phyloP scores from a whole-genome alignment of 2,888 invertebrate genomes.

The Nomada goodeniana region DNA sequence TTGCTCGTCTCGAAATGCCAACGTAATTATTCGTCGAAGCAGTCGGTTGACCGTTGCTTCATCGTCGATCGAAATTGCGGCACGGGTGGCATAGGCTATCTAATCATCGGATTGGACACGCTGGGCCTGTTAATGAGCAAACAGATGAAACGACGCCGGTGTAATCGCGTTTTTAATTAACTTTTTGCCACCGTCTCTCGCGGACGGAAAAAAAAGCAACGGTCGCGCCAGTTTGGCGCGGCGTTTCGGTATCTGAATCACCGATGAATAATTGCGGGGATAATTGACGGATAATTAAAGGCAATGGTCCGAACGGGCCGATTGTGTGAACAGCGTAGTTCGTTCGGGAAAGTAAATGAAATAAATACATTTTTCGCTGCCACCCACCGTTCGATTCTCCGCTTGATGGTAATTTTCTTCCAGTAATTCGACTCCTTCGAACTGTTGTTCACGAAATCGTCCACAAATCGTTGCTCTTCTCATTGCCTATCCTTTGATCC shows the following conservation, averaged over 20 bases:
- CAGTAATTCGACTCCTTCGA: background rate
- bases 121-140: constrained; percentile 76
- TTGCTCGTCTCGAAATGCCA: constrained; percentile 11
- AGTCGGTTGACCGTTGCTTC: constrained; percentile 70
- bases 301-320: background rate
- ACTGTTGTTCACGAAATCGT: too few species aligned
- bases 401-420: background rate
- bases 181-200: constrained; percentile 71
- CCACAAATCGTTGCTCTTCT: too few species aligned
- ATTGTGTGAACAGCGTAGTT: background rate
- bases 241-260: background rate
- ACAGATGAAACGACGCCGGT: constrained; percentile 72
- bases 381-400: background rate
- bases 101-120: constrained; percentile 80
- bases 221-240: background rate
- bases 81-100: constrained; percentile 72
- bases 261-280: constrained; percentile 12
- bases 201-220: constrained; percentile 13
- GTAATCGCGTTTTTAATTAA: constrained; percentile 80
- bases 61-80: constrained; percentile 62
- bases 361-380: background rate
- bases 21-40: constrained; percentile 74
- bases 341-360: background rate
- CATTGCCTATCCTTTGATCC: too few species aligned
- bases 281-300: constrained; percentile 23